A percentile compares a stretch with the other conserved stretches of the same genome.
phyloP scores from a whole-genome alignment of 1,140 invertebrate genomes.

The Meloidogyne floridensis region DNA sequence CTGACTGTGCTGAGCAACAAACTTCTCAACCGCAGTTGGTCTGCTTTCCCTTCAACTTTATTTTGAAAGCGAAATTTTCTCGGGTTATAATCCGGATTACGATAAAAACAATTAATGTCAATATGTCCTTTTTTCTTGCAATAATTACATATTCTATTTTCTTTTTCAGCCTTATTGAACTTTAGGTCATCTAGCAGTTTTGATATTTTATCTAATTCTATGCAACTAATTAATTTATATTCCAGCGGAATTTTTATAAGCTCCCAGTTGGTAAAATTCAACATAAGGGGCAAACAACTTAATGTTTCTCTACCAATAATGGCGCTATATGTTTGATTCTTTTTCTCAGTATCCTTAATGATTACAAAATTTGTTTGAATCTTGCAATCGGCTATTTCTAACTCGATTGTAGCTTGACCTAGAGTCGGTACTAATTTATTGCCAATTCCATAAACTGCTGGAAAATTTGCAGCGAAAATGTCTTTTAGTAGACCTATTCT shows the following conservation, averaged over 20 bases:
- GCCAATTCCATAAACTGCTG: neutral
- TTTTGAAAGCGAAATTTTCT: too few species aligned
- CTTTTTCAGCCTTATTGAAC: too few species aligned
- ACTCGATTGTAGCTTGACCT: neutral
- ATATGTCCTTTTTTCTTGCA: neutral
- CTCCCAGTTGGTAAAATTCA: neutral
- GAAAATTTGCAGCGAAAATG: neutral
- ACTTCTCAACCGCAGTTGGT: too few species aligned
- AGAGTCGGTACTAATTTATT: conserved; percentile 5
- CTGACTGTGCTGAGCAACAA: too few species aligned
- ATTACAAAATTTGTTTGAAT: neutral
- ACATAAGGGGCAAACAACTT: neutral
- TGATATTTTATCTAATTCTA: too few species aligned
- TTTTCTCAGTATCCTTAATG: neutral
- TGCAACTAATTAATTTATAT: too few species aligned
- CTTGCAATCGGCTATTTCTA: neutral
- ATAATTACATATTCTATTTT: neutral
- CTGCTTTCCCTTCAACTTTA: too few species aligned
- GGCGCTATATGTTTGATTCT: neutral
- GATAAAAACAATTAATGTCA: too few species aligned
- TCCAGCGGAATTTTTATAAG: neutral
- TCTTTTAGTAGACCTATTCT: neutral
- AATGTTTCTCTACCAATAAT: conserved; percentile 17
- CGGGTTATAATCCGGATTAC: too few species aligned
- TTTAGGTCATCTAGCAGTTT: too few species aligned